Percentiles rank a stretch among this genome's conserved stretches.
Evolutionary conservation across 1,140 invertebrate genomes (phyloP).

Genomic region (Zophobas morio): DNA sequence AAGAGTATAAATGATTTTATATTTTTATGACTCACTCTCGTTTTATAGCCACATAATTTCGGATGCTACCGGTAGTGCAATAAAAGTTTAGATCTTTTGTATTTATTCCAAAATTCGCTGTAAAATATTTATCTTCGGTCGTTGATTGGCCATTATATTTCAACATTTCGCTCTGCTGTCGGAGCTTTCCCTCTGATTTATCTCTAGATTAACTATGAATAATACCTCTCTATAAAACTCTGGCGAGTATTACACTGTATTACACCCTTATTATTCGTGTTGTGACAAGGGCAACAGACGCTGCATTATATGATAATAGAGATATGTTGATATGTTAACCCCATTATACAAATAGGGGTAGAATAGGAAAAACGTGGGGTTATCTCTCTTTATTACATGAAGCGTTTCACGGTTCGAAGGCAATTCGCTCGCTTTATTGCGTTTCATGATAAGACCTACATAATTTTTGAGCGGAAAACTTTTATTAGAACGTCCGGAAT

Average conservation of each 20-base stretch:
- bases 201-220: constrained; percentile 30
- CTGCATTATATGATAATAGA: constrained; percentile 36
- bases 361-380: constrained; percentile 11
- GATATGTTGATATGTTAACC: constrained; percentile 33
- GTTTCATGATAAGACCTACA: constrained; percentile 10
- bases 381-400: constrained; percentile 41
- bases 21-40: constrained; percentile 58
- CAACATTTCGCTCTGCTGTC: constrained; percentile 31
- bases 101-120: constrained; percentile 40
- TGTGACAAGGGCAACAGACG: constrained; percentile 29
- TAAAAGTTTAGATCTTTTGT: constrained; percentile 41
- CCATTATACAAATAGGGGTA: constrained; percentile 36
- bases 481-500: constrained; percentile 24
- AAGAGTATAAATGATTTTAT: constrained; percentile 59
- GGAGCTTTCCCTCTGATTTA: constrained; percentile 12
- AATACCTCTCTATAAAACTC: constrained; percentile 28
- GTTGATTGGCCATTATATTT: constrained; percentile 43
- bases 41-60: constrained; percentile 58
- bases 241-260: constrained; percentile 16
- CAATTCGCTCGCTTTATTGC: constrained; percentile 26
- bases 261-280: constrained; percentile 25
- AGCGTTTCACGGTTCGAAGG: constrained; percentile 33
- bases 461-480: constrained; percentile 18
- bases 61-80: constrained; percentile 52
- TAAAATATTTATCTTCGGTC: constrained; percentile 53